Percentiles rank a stretch among this genome's conserved stretches.
These are phyloP conservation scores for Aldabrachelys gigantea DNA, from an alignment of 2,113 vertebrate species.

Conservation along the genomic window DNA sequence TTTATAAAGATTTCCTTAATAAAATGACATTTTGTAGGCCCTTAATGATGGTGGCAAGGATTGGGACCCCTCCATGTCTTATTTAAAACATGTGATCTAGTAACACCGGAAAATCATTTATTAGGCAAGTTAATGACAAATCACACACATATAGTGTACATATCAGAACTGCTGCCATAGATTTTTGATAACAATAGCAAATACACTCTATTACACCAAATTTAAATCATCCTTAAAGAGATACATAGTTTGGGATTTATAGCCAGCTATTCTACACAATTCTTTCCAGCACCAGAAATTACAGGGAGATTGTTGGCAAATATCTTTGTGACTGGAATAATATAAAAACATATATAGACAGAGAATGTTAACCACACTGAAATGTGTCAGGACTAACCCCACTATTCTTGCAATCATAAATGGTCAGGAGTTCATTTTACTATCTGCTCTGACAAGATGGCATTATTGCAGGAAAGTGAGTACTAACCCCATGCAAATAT, in stretches of 20 bases:
- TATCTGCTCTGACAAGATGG: neutral
- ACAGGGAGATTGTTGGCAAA: neutral
- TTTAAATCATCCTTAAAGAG: slow-evolving; percentile 11
- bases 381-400: neutral
- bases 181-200: neutral
- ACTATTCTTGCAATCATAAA: neutral
- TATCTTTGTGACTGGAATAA: neutral
- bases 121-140: neutral
- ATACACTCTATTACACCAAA: neutral
- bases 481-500: neutral
- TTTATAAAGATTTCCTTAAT: neutral
- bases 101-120: neutral
- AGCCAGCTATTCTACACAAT: neutral
- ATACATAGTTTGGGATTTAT: neutral
- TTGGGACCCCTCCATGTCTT: neutral
- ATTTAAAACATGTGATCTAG: slow-evolving; percentile 11
- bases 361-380: neutral
- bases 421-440: neutral
- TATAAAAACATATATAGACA: neutral
- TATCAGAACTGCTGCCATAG: neutral
- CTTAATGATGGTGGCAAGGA: neutral
- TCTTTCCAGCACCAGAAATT: neutral
- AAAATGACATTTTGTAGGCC: neutral
- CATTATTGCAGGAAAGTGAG: neutral
- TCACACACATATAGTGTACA: neutral